A percentile compares a stretch with the other conserved stretches of the same genome.
Conservation (phyloP, 53 echinoderm and acorn worm genomes). For the Echinometra lucunter region DNA sequence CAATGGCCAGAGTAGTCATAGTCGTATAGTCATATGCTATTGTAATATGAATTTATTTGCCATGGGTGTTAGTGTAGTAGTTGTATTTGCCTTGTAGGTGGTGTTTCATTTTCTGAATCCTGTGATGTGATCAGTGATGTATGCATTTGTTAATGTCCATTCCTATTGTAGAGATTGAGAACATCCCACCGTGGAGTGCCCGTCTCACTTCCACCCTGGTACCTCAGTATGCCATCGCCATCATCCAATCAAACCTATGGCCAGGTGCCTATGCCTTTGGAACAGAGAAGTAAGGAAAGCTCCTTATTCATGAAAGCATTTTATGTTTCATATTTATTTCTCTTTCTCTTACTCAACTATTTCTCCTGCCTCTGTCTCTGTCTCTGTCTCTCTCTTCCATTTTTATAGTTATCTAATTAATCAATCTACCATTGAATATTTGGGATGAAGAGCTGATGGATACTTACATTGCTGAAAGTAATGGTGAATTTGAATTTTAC, state of each 20-base stretch:
- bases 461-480: too few relatives aligned
- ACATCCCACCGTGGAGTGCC: conserved; percentile 92
- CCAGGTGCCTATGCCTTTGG: conserved; percentile 98
- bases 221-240: conserved; percentile 93
- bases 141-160: neutral
- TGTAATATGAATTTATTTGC: too few relatives aligned
- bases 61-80: too few relatives aligned
- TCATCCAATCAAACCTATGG: conserved; percentile 98
- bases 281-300: conserved; percentile 90
- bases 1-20: too few relatives aligned
- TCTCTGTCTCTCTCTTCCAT: neutral
- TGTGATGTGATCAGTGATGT: neutral
- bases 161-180: conserved; percentile 85
- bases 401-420: neutral
- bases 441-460: too few relatives aligned
- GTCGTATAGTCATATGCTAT: too few relatives aligned
- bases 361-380: neutral
- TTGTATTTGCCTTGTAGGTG: too few relatives aligned
- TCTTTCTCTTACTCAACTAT: neutral
- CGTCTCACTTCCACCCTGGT: conserved; percentile 88
- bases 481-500: too few relatives aligned
- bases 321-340: neutral
- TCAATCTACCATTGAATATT: too few relatives aligned
- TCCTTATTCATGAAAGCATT: neutral
- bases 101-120: too few relatives aligned